Percentiles rank a stretch among this genome's conserved stretches.
phyloP scores from a whole-genome alignment of 2,113 vertebrate genomes.

The Callopanchax toddi region DNA sequence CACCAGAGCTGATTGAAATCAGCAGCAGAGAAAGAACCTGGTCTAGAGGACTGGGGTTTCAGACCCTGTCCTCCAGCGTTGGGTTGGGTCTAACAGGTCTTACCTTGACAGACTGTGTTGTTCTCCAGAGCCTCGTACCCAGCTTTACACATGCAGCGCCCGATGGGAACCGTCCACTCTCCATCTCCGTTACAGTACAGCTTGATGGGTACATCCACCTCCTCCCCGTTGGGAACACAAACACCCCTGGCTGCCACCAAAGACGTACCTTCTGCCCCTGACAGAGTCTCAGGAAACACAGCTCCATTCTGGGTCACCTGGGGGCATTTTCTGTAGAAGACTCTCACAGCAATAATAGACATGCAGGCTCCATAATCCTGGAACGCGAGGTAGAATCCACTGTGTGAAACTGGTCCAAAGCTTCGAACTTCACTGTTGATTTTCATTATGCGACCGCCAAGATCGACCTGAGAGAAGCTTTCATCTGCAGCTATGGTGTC shows the following conservation, averaged over 20 bases:
- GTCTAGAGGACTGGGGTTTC: too few relatives aligned
- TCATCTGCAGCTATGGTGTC: constrained; percentile 96
- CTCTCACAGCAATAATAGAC: constrained; percentile 92
- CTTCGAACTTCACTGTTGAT: constrained; percentile 96
- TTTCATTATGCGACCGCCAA: constrained; percentile 94
- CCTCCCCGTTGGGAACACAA: constrained; percentile 91
- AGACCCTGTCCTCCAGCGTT: too few relatives aligned
- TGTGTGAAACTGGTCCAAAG: constrained; percentile 92
- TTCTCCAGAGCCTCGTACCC: constrained; percentile 90
- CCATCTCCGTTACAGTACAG: constrained; percentile 97
- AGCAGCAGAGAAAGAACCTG: too few relatives aligned
- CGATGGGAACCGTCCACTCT: constrained; percentile 97
- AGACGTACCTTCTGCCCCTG: constrained; percentile 95
- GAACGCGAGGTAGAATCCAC: constrained; percentile 94
- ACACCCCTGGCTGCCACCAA: constrained; percentile 91
- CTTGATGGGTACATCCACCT: too few relatives aligned
- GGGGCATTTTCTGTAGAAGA: constrained; percentile 95
- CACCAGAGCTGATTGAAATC: too few relatives aligned
- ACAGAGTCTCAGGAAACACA: constrained; percentile 91
- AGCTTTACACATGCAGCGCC: constrained; percentile 92
- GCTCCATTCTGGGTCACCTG: constrained; percentile 89
- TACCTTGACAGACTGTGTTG: constrained; percentile 85
- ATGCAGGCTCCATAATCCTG: constrained; percentile 98
- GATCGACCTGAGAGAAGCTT: constrained; percentile 96
- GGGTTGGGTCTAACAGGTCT: too few relatives aligned